Percentiles rank a stretch among this genome's conserved stretches.
Evolutionary conservation across 2,113 vertebrate species (phyloP).

Genomic region (Sapajus apella): DNA sequence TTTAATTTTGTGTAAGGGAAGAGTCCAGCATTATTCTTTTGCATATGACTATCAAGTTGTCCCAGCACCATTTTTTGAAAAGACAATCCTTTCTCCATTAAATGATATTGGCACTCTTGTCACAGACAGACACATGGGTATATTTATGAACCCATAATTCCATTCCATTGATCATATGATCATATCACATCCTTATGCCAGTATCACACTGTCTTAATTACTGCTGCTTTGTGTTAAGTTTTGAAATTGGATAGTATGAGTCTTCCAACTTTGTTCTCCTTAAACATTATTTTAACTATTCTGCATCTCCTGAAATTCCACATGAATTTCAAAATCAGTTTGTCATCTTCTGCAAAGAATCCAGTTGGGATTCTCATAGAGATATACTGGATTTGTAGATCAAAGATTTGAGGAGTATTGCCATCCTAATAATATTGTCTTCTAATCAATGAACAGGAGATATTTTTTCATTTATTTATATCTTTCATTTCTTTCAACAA

Average conservation of each 20-base stretch:
- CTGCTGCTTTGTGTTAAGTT: not conserved
- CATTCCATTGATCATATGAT: not conserved
- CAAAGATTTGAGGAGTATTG: not conserved
- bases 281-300: not conserved
- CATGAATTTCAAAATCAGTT: not conserved
- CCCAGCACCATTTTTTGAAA: not conserved
- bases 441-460: not conserved
- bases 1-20: not conserved
- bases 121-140: not conserved
- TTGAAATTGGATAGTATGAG: not conserved
- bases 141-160: not conserved
- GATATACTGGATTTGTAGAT: not conserved
- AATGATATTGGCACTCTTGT: not conserved
- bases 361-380: not conserved
- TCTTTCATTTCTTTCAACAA: constrained; percentile 36
- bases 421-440: not conserved
- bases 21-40: not conserved
- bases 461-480: not conserved
- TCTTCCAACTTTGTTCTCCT: not conserved
- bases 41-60: not conserved
- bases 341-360: not conserved
- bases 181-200: not conserved
- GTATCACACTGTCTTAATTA: constrained; percentile 8
- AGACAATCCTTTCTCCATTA: not conserved
- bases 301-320: not conserved